Conservation (phyloP, 2,888 invertebrate genomes). For the Lobophora halterata region DNA sequence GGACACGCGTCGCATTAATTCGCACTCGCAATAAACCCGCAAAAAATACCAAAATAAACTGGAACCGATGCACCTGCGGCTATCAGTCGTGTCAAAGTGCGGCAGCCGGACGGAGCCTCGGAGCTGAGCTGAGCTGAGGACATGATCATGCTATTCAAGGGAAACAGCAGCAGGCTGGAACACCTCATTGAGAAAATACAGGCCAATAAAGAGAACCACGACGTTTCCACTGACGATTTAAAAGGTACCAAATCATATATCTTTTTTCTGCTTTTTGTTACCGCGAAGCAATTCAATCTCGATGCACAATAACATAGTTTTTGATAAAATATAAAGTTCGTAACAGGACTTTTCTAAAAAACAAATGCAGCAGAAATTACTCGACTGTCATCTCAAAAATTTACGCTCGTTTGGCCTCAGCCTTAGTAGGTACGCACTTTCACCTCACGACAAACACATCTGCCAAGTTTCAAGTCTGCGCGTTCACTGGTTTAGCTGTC, state of each 20-base stretch:
- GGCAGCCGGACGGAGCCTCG: constrained; percentile 29
- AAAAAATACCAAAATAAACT: constrained; percentile 73
- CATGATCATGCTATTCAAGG: constrained; percentile 91
- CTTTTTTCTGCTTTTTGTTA: neutral
- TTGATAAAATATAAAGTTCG: too few relatives aligned
- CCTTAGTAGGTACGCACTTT: too few relatives aligned
- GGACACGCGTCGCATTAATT: constrained; percentile 72
- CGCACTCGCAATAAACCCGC: constrained; percentile 66
- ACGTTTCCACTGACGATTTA: constrained; percentile 73
- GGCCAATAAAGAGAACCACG: constrained; percentile 88
- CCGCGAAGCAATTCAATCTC: too few relatives aligned
- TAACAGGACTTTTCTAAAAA: too few relatives aligned
- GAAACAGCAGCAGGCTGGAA: constrained; percentile 91
- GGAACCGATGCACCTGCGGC: constrained; percentile 75
- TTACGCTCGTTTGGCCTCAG: too few relatives aligned
- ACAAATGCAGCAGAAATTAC: too few relatives aligned
- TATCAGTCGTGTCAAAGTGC: constrained; percentile 40
- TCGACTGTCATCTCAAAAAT: too few relatives aligned
- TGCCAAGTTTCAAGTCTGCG: too few relatives aligned
- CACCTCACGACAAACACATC: too few relatives aligned
- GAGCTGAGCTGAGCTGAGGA: constrained; percentile 37
- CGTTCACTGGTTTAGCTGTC: too few relatives aligned
- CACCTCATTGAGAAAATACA: constrained; percentile 93
- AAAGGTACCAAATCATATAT: constrained; percentile 68
- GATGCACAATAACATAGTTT: too few relatives aligned